Evolutionary conservation across 2,113 vertebrate species (phyloP), one percentile per base, ranked within the genome.

Genomic region (Phyllopteryx taeniolatus): DNA sequence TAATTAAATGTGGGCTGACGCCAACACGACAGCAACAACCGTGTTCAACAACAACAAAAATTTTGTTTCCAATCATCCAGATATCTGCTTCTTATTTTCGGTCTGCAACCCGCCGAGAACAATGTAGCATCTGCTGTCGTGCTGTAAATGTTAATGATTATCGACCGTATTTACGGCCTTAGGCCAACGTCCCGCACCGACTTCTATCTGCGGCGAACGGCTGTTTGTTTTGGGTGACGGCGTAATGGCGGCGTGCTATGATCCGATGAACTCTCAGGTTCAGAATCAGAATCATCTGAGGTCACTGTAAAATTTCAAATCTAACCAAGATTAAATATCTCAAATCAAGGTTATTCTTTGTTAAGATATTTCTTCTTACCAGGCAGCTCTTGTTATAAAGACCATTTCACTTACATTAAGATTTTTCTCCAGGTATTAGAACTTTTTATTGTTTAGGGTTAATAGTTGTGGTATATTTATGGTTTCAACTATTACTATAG

Each of bases 101-200:
- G 73, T 79, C 72, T 81, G 80, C 80, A 77, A 82, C 74, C 56
- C 56, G 44, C 42, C 64, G 78, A 84, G 74, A 69, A 76, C 76
- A 78, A 77, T 78, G 72, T 64, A 89, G 87, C 88, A 88, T 84
- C 87, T 87, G 87, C 87, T 86, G 85, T 79, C 63, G 47, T 0
- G 72, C 75, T 70, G 85, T 88, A 86, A 82, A 87, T 75, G 81
- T 86, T 87, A 91, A 91, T 81, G 83, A 88, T 89, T 86, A 85
- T 85, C 78, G 14, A 59, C 69, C 75, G 85, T 86, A 88, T 87
- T 84, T 87, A 90, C 86, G 82, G 66, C 75, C 80, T 71, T 75
- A 70, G 83, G 76, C 72, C 59, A 75, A 82, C 67, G 73, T 87
- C 66, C 79, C 82, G 64, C n/a, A 44, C 82, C 82, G 78, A 43